Conservation (phyloP, 2,888 invertebrate species). For the Flabesymbios commensalis region DNA sequence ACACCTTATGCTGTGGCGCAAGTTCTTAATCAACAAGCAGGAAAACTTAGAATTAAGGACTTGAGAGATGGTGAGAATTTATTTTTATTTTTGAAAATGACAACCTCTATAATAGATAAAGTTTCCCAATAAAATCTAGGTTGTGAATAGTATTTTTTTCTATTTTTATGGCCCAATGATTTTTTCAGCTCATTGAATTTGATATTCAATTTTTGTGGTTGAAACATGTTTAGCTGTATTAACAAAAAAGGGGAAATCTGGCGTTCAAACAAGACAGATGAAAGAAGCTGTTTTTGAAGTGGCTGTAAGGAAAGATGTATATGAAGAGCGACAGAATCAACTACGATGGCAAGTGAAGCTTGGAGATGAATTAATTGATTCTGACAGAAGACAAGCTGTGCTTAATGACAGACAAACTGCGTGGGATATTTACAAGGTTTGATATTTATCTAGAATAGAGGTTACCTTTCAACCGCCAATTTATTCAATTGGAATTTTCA, state of each 20-base stretch:
- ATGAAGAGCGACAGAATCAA: constrained; percentile 60
- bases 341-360: constrained; percentile 60
- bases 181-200: no score
- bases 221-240: constrained; percentile 45
- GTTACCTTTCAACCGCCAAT: no score
- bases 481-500: no score
- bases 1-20: constrained; percentile 56
- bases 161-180: no score
- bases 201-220: no score
- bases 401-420: constrained; percentile 44
- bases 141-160: no score
- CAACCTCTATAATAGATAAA: background rate
- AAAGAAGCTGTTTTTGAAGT: constrained; percentile 58
- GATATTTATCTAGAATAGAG: no score
- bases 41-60: constrained; percentile 58
- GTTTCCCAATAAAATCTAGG: no score
- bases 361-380: constrained; percentile 51
- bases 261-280: constrained; percentile 52
- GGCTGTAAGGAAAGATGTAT: constrained; percentile 54
- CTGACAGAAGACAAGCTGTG: constrained; percentile 42
- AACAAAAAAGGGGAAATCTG: constrained; percentile 40
- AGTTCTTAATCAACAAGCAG: constrained; percentile 57
- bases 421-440: constrained; percentile 49
- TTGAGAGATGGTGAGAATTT: constrained; percentile 25
- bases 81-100: background rate